These are phyloP conservation scores for Dipodomys spectabilis DNA, from an alignment of 2,113 vertebrate genomes.

Conservation along the genomic window DNA sequence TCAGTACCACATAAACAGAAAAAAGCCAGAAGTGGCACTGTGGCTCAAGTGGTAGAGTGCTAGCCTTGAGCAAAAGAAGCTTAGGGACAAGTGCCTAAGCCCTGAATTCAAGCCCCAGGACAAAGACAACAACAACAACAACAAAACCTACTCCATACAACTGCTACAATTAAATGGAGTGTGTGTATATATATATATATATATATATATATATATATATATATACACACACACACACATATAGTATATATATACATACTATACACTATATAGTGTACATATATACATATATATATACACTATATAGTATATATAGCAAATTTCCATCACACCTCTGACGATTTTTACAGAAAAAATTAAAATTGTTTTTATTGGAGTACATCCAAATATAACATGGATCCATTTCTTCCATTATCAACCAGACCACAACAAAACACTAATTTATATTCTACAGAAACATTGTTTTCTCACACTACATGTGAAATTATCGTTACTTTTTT, in stretches of 20 bases:
- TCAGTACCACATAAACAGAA: too few relatives aligned
- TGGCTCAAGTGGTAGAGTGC: too few relatives aligned
- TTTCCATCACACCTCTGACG: background rate
- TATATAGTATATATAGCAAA: background rate
- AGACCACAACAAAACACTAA: background rate
- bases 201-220: background rate
- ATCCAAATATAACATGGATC: background rate
- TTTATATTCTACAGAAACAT: conserved; percentile 50
- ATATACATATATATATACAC: background rate
- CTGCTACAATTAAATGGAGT: background rate
- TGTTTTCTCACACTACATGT: conserved; percentile 39
- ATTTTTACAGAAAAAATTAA: conserved; percentile 2
- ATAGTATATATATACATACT: background rate
- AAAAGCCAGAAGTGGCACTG: too few relatives aligned
- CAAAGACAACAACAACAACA: too few relatives aligned
- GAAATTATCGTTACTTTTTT: background rate
- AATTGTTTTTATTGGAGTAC: background rate
- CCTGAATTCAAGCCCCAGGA: too few relatives aligned
- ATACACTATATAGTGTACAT: too few relatives aligned
- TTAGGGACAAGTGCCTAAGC: too few relatives aligned
- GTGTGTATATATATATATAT: too few relatives aligned
- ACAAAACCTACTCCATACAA: background rate
- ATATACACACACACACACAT: background rate
- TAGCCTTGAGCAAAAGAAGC: too few relatives aligned
- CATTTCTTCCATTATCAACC: conserved; percentile 1